Base-by-base conservation (phyloP, 2,888 invertebrate genomes). In the Cremastinae sp. region DNA sequence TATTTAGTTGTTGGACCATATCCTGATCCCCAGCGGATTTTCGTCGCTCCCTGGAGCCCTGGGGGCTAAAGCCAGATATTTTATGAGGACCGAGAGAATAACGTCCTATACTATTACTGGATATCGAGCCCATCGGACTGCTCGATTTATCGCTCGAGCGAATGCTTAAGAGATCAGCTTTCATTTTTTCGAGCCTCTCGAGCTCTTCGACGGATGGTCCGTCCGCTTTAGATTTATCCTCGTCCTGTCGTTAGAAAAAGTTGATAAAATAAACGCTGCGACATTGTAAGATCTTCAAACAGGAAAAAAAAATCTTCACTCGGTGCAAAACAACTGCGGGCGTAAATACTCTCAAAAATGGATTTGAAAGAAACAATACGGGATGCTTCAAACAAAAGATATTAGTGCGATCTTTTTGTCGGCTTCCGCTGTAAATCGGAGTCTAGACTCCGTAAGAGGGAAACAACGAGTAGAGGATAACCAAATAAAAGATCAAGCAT, bases 11-110 rank as follows among this genome's bases (percentile, higher is more conserved):
- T 82, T 93, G 93, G 2, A 94, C 90, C 83, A 93, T 91, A 83
- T 94, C 94, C 86, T 96, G 96, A 90, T 96, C 96, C 0, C 96
- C 96, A 1, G 96, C 95, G 1, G 96, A 96, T 83, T 94, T 94
- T n/a, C 96, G 92, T 37, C 96, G 92, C 85, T 95, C 93, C 78
- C 90, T 90, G 0, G 91, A 90, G 51, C 90, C 90, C 76, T 89
- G 86, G 0, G 88, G 88, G 43, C 88, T 87, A 41, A 86, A 84
- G n/a, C 87, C 86, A 1, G 88, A 68, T 22, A 89, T 75, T 79
- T 86, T 89, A 55, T 89, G 87, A 8, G 88, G 90, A 9, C 90
- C 90, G 22, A 90, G 81, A 2, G 90, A 89, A 81, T 88, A 88
- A 16, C 90, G 87, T 16, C 90, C 90, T 41, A 90, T 88, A 75